Base-by-base conservation (phyloP, 35 echinoderm and acorn worm genomes). In the Lytechinus pictus region DNA sequence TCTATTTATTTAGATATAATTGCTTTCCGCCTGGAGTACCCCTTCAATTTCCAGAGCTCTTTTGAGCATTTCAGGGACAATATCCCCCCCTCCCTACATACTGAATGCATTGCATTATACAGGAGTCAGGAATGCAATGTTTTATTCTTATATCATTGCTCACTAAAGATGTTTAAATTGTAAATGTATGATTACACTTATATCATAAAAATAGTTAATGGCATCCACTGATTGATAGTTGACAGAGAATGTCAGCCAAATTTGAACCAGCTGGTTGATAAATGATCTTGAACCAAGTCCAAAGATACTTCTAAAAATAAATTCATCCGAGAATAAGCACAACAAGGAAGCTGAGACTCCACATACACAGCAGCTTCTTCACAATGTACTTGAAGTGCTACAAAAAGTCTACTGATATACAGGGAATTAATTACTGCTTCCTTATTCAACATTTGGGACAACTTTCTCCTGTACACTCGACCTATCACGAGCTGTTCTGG, bases 391-490 rank as follows among this genome's bases (percentile, higher is more conserved):
- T 7, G 19, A 79, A 79, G 66, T 24, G 8, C 66, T 79, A 6
- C 66, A 79, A 16, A 79, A 79, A 79, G 66, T 79, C 16, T 19
- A 79, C 66, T 24, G 88, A 90, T 90, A 28, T 33, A 52, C 52
- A 12, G 88, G 88, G 52, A 90, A 90, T 90, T 90, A 90, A 90
- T 90, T 54, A 54, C 88, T 54, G 88, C 88, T 90, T 90, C 88
- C 88, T 90, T 90, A 90, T 52, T 90, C 88, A 90, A 54, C 88
- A 90, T 90, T 90, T 90, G 29, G 88, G 88, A 90, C 88, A 27
- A 90, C 66, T 79, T 71, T 79, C 87, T 29, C 52, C 88, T 90
- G 29, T 29, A 44, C 88, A 44, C 88, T 33, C 88, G 52, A 52
- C 29, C 29, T 13, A 90, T 90, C 88, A 90, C 88, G 88, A 90